These are phyloP conservation scores for Rhynchotus rufescens DNA, from an alignment of 2,797 vertebrate species.

Conservation along the genomic window DNA sequence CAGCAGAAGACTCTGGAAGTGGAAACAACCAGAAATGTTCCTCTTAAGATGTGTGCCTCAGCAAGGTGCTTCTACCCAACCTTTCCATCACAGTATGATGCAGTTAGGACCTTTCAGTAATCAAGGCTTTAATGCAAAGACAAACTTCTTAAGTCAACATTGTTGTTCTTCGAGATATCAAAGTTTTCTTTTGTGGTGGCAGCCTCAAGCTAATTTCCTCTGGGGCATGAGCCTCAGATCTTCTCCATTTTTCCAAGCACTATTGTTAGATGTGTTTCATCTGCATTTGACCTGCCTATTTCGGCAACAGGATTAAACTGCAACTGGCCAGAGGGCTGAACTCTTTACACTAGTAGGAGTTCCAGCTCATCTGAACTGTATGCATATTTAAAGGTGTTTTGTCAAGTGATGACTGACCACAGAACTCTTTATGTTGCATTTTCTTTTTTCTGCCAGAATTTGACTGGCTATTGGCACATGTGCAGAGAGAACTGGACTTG, in stretches of 20 bases:
- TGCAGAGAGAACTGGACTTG: background rate
- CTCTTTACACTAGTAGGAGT: background rate
- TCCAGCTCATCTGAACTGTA: background rate
- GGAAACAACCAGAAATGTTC: background rate
- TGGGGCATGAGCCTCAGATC: background rate
- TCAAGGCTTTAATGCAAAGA: background rate
- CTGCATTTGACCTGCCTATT: background rate
- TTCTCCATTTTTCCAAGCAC: background rate
- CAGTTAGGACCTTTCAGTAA: background rate
- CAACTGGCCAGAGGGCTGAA: background rate
- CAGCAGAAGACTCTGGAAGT: background rate
- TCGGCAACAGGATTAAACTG: background rate
- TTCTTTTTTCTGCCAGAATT: background rate
- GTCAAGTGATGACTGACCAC: background rate
- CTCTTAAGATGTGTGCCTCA: background rate
- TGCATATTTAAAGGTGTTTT: background rate
- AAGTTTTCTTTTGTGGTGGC: background rate
- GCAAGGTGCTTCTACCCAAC: background rate
- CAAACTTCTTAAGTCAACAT: background rate
- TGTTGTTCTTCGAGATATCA: background rate
- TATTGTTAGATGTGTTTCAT: background rate
- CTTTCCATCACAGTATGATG: background rate
- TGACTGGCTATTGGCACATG: background rate
- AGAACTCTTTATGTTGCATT: background rate
- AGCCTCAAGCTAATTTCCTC: background rate